These are phyloP conservation scores for Globicephala melas DNA, from an alignment of 2,113 vertebrate species.

Conservation along the genomic window DNA sequence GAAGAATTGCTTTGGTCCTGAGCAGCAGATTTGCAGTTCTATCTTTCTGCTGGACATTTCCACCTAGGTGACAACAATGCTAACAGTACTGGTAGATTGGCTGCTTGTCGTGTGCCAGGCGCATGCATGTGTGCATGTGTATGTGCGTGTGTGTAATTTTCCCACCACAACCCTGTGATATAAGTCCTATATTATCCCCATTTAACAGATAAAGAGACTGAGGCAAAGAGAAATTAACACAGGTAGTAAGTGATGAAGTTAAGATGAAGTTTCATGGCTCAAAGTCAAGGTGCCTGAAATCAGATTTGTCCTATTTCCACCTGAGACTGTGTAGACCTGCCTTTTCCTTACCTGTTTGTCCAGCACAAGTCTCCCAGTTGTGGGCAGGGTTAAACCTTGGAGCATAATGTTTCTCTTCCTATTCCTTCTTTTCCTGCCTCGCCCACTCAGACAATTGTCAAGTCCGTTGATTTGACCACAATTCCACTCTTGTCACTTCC, in stretches of 20 bases:
- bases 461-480: neutral
- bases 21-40: neutral
- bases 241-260: neutral
- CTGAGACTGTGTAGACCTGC: neutral
- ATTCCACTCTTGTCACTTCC: neutral
- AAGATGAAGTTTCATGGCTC: neutral
- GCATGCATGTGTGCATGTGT: too few species aligned
- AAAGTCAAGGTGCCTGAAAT: neutral
- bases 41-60: neutral
- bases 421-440: neutral
- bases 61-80: neutral
- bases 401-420: neutral
- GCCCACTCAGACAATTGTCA: neutral
- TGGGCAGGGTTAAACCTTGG: neutral
- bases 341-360: neutral
- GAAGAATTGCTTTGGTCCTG: neutral
- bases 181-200: neutral
- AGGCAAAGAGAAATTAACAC: neutral
- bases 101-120: neutral
- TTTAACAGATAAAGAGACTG: neutral
- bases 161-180: neutral
- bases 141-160: neutral
- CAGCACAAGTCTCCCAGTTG: neutral
- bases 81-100: neutral
- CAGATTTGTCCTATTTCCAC: neutral